Evolutionary conservation across 53 echinoderm and acorn worm species (phyloP).

Genomic region (Stichopus horrens): DNA sequence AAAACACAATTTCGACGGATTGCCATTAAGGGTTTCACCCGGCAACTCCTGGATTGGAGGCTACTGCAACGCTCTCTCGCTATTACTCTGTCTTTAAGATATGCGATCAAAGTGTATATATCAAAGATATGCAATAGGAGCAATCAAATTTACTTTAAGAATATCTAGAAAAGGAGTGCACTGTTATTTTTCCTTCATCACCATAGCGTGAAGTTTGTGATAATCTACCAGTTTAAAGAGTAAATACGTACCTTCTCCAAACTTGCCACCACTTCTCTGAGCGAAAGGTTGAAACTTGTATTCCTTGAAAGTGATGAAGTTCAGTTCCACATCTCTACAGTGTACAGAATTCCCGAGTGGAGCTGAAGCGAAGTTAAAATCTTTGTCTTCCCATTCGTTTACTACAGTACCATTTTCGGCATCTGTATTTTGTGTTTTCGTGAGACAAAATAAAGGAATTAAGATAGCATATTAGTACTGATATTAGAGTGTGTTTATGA

Average conservation of each 20-base stretch:
- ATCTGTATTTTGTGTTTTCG: background rate
- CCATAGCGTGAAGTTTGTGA: no score
- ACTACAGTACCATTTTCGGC: background rate
- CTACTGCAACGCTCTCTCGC: no score
- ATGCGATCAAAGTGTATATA: no score
- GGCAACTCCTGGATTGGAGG: no score
- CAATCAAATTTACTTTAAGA: no score
- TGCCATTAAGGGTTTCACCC: no score
- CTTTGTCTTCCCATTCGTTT: background rate
- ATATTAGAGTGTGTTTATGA: no score
- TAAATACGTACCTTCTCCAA: constrained; percentile 24
- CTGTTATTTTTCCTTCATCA: no score
- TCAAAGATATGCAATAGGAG: background rate
- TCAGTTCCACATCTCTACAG: background rate
- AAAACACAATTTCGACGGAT: no score
- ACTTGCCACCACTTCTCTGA: constrained; percentile 16
- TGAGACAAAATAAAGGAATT: background rate
- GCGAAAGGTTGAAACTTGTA: constrained; percentile 41
- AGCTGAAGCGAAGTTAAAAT: background rate
- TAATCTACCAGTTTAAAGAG: background rate
- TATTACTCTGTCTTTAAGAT: no score
- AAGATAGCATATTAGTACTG: background rate
- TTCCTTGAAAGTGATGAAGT: background rate
- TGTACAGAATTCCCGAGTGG: constrained; percentile 15
- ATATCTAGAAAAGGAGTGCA: no score